phyloP scores from a whole-genome alignment of 2,888 invertebrate genomes.

The Adelphocoris suturalis region DNA sequence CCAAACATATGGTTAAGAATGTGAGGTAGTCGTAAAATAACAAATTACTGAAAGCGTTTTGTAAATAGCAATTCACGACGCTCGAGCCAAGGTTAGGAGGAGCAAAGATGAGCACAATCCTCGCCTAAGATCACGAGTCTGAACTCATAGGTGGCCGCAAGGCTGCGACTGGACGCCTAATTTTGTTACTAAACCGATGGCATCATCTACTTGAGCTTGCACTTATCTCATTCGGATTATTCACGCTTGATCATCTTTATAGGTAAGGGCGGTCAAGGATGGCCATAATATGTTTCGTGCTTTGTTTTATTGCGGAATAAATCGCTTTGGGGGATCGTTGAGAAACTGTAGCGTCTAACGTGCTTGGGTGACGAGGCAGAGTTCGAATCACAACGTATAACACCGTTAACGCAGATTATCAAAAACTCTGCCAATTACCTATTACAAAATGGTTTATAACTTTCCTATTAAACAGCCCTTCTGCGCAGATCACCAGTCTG shows the following conservation, averaged over 20 bases:
- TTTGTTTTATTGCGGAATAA: slow-evolving; percentile 15
- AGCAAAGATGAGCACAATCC: not conserved
- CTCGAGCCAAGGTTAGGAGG: not conserved
- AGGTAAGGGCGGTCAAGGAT: slow-evolving; percentile 1
- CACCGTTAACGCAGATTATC: no score
- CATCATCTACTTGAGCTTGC: slow-evolving; percentile 5
- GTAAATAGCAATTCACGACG: not conserved
- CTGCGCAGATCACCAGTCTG: no score
- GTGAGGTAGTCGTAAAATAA: not conserved
- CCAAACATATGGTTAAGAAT: no score
- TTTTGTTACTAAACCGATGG: slow-evolving; percentile 19
- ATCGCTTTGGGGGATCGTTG: not conserved
- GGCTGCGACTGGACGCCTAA: not conserved
- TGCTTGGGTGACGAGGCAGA: no score
- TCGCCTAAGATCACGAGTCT: not conserved
- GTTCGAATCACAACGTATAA: no score
- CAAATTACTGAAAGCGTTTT: not conserved
- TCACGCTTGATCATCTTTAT: not conserved
- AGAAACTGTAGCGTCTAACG: not conserved
- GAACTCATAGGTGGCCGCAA: slow-evolving; percentile 18
- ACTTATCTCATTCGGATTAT: slow-evolving; percentile 25
- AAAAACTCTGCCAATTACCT: no score
- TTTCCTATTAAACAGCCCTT: no score
- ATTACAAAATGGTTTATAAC: no score
- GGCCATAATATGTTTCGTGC: not conserved